These are phyloP conservation scores for Euleptes europaea DNA, from an alignment of 2,113 vertebrate genomes.

Conservation along the genomic window DNA sequence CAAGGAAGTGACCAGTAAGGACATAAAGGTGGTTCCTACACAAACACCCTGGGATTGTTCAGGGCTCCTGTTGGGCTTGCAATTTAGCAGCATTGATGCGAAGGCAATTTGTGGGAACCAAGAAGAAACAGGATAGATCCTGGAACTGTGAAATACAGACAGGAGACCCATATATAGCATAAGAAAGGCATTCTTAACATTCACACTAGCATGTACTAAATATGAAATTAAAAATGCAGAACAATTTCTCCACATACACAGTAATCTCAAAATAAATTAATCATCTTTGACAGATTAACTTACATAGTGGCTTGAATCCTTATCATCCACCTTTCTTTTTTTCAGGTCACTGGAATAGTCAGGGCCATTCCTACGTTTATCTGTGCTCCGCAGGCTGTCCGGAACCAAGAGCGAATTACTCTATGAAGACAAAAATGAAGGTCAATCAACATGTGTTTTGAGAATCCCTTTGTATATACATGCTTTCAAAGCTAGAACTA, in stretches of 20 bases:
- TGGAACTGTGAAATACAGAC: neutral
- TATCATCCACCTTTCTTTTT: constrained; percentile 88
- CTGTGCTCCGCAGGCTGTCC: constrained; percentile 78
- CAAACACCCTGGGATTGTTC: neutral
- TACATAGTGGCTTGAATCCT: constrained; percentile 87
- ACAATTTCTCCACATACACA: constrained; percentile 29
- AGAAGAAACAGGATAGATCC: neutral
- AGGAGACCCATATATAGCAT: neutral
- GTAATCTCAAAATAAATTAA: constrained; percentile 47
- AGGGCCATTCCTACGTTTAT: constrained; percentile 86
- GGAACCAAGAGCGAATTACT: constrained; percentile 85
- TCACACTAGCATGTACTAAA: neutral
- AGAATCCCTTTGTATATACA: constrained; percentile 18
- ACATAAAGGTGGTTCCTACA: neutral
- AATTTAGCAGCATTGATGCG: neutral
- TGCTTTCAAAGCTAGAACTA: constrained; percentile 36
- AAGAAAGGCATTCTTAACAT: neutral
- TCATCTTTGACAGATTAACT: constrained; percentile 64
- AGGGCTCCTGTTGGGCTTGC: neutral
- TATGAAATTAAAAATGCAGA: neutral
- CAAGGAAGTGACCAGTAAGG: neutral
- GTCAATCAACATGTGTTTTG: constrained; percentile 54
- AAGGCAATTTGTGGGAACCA: neutral
- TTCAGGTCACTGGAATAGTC: constrained; percentile 85
- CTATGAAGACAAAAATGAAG: constrained; percentile 72